Conservation (phyloP, 2,888 invertebrate genomes). For the Aporophyla lueneburgensis region DNA sequence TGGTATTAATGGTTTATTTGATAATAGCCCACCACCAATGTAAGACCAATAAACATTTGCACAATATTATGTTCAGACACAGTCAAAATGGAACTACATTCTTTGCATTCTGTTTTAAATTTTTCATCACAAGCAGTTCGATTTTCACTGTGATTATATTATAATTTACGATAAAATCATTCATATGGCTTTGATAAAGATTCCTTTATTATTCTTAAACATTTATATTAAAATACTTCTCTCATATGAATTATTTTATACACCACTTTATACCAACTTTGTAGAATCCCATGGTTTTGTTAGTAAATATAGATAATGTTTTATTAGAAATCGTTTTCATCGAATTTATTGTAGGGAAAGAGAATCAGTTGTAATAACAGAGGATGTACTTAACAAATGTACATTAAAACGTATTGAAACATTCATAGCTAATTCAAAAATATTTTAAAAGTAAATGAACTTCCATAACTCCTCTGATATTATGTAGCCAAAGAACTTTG, state of each 20-base stretch:
- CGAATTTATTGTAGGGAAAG: constrained; percentile 39
- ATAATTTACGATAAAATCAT: constrained; percentile 58
- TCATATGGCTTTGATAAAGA: constrained; percentile 50
- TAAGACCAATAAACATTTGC: constrained; percentile 61
- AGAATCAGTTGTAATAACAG: constrained; percentile 68
- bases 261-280: constrained; percentile 68
- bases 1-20: constrained; percentile 69
- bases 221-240: neutral
- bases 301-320: constrained; percentile 65
- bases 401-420: constrained; percentile 44
- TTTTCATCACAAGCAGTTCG: constrained; percentile 30
- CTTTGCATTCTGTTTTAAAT: neutral
- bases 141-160: constrained; percentile 50
- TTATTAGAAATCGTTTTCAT: constrained; percentile 61
- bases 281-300: constrained; percentile 67
- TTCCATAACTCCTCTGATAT: constrained; percentile 76
- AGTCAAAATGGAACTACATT: constrained; percentile 61
- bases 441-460: constrained; percentile 64
- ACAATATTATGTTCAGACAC: constrained; percentile 60
- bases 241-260: constrained; percentile 73
- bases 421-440: constrained; percentile 54
- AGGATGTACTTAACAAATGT: constrained; percentile 54
- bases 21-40: constrained; percentile 78
- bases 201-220: neutral
- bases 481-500: constrained; percentile 78